A percentile compares a stretch with the other conserved stretches of the same genome.
Evolutionary conservation across 2,888 invertebrate genomes (phyloP).

Genomic region (Philhelius pedissequus): DNA sequence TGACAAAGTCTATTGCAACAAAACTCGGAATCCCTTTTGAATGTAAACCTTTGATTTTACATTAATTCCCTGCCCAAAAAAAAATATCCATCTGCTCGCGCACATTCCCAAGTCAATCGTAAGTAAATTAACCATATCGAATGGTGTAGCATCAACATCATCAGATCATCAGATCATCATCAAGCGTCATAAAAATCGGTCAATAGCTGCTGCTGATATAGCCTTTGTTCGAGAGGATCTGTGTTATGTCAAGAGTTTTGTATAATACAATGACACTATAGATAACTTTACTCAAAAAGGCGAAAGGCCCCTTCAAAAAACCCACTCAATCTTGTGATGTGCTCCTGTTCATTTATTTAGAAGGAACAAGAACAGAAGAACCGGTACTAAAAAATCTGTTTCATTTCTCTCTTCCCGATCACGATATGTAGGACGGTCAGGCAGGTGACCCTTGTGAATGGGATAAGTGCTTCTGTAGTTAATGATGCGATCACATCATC

Average conservation of each 20-base stretch:
- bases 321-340: constrained; percentile 19
- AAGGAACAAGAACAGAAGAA: not conserved
- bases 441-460: constrained; percentile 29
- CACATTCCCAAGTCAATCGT: constrained; percentile 26
- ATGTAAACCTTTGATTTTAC: constrained; percentile 1
- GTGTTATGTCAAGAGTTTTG: constrained; percentile 17
- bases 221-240: constrained; percentile 36
- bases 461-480: constrained; percentile 41
- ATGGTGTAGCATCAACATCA: constrained; percentile 61
- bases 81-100: not conserved
- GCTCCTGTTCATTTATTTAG: constrained; percentile 34
- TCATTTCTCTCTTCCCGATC: too few species aligned
- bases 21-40: constrained; percentile 13
- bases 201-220: constrained; percentile 50
- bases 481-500: constrained; percentile 51
- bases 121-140: constrained; percentile 62
- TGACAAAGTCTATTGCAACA: constrained; percentile 42
- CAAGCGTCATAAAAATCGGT: constrained; percentile 65
- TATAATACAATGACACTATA: not conserved
- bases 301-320: not conserved
- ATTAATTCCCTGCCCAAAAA: constrained; percentile 2
- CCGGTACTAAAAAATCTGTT: constrained; percentile 8
- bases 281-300: not conserved
- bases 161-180: constrained; percentile 55
- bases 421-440: not conserved